Evolutionary conservation across 92 coral and sea anemone genomes (phyloP).

Genomic region (Meandrina meandrites): DNA sequence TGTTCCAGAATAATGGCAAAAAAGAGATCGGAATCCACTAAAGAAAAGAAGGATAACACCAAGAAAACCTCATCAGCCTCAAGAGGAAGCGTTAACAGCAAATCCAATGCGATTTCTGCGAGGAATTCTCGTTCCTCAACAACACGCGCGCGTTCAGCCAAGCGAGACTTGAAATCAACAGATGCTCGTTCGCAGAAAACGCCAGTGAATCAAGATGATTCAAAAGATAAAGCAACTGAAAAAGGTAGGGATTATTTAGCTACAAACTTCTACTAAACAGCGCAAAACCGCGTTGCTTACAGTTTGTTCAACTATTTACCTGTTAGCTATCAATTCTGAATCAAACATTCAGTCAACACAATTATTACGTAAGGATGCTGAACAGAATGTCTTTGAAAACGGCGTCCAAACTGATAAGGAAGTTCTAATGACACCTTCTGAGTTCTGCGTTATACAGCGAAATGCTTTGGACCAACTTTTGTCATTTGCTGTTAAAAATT

Average conservation of each 20-base stretch:
- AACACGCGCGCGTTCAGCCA: neutral
- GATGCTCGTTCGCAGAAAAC: neutral
- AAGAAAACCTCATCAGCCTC: neutral
- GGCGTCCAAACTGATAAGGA: neutral
- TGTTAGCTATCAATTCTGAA: neutral
- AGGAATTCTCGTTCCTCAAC: neutral
- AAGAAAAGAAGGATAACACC: neutral
- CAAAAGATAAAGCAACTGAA: neutral
- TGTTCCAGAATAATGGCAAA: slow-evolving; percentile 12
- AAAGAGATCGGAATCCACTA: slow-evolving; percentile 17
- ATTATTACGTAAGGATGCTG: slow-evolving; percentile 1
- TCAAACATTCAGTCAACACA: too few species aligned
- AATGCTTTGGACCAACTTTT: neutral
- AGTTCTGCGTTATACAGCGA: neutral
- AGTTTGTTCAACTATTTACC: neutral
- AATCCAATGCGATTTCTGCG: neutral
- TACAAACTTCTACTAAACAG: neutral
- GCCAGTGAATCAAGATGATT: neutral
- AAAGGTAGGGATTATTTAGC: neutral
- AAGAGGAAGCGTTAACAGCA: neutral
- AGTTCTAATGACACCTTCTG: neutral
- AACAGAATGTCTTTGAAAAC: neutral
- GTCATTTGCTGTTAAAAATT: too few species aligned
- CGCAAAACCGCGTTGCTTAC: neutral
- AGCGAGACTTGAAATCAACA: slow-evolving; percentile 23